phyloP scores from a whole-genome alignment of 2,797 vertebrate species.

The Rhynchonycteris naso region DNA sequence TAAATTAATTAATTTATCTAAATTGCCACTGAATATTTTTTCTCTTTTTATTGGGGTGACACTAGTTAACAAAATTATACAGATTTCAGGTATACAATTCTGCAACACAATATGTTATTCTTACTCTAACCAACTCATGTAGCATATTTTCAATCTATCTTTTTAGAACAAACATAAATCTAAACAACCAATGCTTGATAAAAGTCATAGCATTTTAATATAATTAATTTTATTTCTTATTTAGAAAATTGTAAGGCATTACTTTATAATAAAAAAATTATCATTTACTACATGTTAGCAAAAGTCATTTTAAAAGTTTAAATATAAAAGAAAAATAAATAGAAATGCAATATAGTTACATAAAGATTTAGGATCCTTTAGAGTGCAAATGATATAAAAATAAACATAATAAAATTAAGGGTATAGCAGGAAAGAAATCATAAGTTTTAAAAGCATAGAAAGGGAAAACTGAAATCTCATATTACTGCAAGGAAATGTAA shows the following conservation, averaged over 20 bases:
- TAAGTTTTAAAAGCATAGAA: conserved; percentile 16
- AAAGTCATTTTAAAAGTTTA: conserved; percentile 10
- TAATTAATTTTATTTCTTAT: conserved; percentile 45
- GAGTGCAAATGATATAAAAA: conserved; percentile 33
- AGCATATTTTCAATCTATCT: not conserved
- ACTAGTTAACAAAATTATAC: too few species aligned
- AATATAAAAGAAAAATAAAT: conserved; percentile 37
- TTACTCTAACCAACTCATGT: conserved; percentile 11
- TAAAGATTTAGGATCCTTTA: not conserved
- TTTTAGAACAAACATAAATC: conserved; percentile 17
- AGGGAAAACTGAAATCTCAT: conserved; percentile 26
- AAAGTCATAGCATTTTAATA: not conserved
- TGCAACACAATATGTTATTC: not conserved
- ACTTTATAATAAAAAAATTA: conserved; percentile 27
- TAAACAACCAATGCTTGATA: not conserved
- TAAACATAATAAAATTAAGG: not conserved
- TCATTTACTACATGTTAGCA: not conserved
- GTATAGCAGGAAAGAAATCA: not conserved
- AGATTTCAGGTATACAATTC: too few species aligned
- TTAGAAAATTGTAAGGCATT: not conserved
- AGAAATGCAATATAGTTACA: not conserved
- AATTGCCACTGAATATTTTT: not conserved
- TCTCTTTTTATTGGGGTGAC: not conserved
- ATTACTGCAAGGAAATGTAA: conserved; percentile 23
- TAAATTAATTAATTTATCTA: conserved; percentile 30